Conservation (phyloP, 2,888 invertebrate species). For the Resseliella maxima region DNA sequence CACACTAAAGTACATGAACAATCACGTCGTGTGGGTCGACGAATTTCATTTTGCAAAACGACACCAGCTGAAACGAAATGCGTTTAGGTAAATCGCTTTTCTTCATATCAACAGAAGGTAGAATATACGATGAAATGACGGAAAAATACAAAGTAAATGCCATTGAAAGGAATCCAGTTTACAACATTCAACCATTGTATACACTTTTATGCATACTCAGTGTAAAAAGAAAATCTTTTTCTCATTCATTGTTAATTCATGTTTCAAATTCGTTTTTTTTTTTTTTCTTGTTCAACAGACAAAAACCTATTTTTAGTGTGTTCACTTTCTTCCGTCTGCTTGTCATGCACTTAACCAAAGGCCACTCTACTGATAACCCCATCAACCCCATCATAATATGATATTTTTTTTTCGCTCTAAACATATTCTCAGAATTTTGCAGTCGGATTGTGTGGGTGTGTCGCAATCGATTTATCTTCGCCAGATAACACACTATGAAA, state of each 20-base stretch:
- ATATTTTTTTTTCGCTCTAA: not conserved
- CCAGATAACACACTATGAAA: not conserved
- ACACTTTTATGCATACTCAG: not conserved
- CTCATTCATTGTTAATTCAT: conserved; percentile 22
- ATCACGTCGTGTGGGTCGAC: not conserved
- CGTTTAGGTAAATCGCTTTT: conserved; percentile 34
- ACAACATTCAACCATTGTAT: not conserved
- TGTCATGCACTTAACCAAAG: not conserved
- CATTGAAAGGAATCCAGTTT: not conserved
- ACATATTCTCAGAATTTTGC: no score
- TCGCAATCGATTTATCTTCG: conserved; percentile 6
- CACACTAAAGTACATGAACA: no score
- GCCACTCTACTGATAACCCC: not conserved
- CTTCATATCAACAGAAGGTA: not conserved
- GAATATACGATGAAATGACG: no score
- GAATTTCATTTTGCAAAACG: conserved; percentile 21
- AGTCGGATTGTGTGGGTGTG: not conserved
- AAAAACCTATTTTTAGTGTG: not conserved
- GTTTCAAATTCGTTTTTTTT: not conserved
- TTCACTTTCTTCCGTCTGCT: not conserved
- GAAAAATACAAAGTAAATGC: not conserved
- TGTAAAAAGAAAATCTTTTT: not conserved
- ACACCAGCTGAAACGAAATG: conserved; percentile 47
- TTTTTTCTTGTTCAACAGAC: no score
- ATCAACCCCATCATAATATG: not conserved